Evolutionary conservation across 2,888 invertebrate species (phyloP).

Genomic region (Mylabris sibirica): DNA sequence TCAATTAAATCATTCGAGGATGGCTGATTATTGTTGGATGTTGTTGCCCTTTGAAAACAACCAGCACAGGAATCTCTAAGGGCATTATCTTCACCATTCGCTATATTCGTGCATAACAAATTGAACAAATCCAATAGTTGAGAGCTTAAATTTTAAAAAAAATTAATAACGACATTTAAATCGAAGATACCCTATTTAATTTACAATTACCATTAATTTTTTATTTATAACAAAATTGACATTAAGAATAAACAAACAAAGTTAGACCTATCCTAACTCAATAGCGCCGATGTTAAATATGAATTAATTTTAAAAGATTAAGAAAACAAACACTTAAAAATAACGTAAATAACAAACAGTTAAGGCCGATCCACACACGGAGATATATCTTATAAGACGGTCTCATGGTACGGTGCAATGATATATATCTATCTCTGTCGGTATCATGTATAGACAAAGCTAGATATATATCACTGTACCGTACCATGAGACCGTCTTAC

Average conservation of each 20-base stretch:
- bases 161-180: slow-evolving; percentile 7
- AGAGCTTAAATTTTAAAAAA: slow-evolving; percentile 50
- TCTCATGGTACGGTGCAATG: no score
- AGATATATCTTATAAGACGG: no score
- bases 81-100: slow-evolving; percentile 68
- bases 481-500: no score
- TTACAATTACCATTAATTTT: not conserved
- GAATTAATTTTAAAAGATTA: not conserved
- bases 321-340: not conserved
- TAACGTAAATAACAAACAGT: not conserved
- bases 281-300: not conserved
- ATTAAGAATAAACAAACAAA: not conserved
- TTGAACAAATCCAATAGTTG: slow-evolving; percentile 66
- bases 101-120: slow-evolving; percentile 68
- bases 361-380: no score
- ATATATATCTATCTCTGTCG: no score
- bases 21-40: slow-evolving; percentile 63
- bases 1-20: slow-evolving; percentile 64
- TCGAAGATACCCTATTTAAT: not conserved
- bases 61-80: slow-evolving; percentile 70
- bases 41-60: slow-evolving; percentile 62
- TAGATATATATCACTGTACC: no score
- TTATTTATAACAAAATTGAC: not conserved
- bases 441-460: no score
- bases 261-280: not conserved